Base-by-base conservation (phyloP, 2,797 vertebrate genomes). In the Ispidina picta region DNA sequence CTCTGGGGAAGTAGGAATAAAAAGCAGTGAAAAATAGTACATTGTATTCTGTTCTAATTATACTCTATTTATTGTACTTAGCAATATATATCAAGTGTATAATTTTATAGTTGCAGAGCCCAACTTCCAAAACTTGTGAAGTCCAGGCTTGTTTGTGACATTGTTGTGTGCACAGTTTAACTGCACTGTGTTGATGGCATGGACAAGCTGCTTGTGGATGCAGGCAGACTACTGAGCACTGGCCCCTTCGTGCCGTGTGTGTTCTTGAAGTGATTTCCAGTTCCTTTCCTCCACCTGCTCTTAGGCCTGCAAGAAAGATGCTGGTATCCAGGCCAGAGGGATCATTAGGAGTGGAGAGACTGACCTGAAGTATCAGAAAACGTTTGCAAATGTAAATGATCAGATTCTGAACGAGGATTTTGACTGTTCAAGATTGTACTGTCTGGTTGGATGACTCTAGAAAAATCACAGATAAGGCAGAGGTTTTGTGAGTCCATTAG, bases 21-120 rank as follows among this genome's bases (percentile, higher is more conserved):
- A 97, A 97, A 96, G 77, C 78, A 85, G 81, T 83, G 93, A 90
- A 93, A 96, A 95, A 93, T 68, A 93, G 86, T 86, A 78, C 88
- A 90, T 77, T 97, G 93, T 96, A 91, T 97, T 96, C 74, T 69
- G 91, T 94, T 95, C 35, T 96, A 96, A 97, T 97, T 97, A 97
- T 95, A 93, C 95, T 96, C 54, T 85, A 76, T 94, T 97, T 95
- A 92, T 93, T 95, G 80, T 95, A 95, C 82, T 89, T 97, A 95
- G 83, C 92, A 95, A 81, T 96, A 95, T 88, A 94, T 97, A 92
- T 97, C 94, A 95, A 94, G 95, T 96, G 80, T 92, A 93, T 94
- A 82, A 91, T 82, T 97, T 97, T 95, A 91, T 96, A 94, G 75
- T 75, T 95, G 68, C 77, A 93, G 88, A 83, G 19, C 46, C 66